Base-by-base conservation (phyloP, 1,140 invertebrate species). In the Dryas iulia region DNA sequence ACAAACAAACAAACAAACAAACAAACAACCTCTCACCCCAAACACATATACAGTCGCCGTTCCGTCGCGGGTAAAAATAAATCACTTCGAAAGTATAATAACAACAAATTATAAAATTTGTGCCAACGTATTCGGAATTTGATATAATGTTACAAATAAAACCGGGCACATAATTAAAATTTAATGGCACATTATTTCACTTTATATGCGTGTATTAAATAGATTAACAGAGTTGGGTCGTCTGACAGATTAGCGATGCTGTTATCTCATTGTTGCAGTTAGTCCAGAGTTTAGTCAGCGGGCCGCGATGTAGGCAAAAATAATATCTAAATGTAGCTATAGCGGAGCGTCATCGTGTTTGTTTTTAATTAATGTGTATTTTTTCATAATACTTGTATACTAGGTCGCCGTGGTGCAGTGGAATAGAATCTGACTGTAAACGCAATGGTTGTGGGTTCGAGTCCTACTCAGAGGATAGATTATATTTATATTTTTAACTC, bases 181-280 rank as follows among this genome's bases (percentile, higher is more conserved):
- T 47, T 66, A 30, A n/a, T 59, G 12, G 21, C 18, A 30, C n/a
- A 39, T 33, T 24, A 63, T 56, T 54, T 18, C 6, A 58, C 52
- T 69, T n/a, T 59, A 63, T 26, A 23, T 63, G 18, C 52, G 39
- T 23, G 57, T 54, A 69, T 56, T 39, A 53, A 39, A 77, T 77
- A 76, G 78, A 78, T 77, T 78, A 74, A 68, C 63, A 33, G 69
- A 77, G 74, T 66, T 74, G 71, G 73, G 74, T 78, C 79, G 72
- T 63, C 78, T 73, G 72, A 69, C 35, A 81, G 80, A 82, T 82
- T 84, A 79, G 77, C 71, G 75, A 73, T 69, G 72, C 59, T 71
- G 72, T 84, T 84, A 84, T 82, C 80, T 78, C 75, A 68, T 73
- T 73, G 65, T 59, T 79, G 78, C 82, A 84, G 80, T 84, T 81